Percentiles rank a stretch among this genome's conserved stretches.
Evolutionary conservation across 2,888 invertebrate species (phyloP).

Genomic region (Penaeus monodon): DNA sequence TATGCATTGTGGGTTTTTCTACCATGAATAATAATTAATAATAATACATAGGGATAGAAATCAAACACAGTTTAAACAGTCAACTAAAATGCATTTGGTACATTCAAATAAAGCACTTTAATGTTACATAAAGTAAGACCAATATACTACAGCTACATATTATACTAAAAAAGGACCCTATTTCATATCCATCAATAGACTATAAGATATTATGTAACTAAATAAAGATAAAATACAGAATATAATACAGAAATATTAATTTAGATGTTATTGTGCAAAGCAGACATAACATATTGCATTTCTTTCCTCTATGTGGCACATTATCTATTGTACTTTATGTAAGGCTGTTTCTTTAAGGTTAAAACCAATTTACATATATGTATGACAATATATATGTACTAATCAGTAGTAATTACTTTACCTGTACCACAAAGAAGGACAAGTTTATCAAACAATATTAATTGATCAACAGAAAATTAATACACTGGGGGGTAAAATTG

Average conservation of each 20-base stretch:
- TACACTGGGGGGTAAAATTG: too few species aligned
- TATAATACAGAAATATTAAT: too few species aligned
- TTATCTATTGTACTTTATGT: slow-evolving; percentile 28
- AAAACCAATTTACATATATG: neutral
- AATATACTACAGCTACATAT: too few species aligned
- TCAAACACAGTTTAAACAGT: neutral
- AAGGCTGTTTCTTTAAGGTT: slow-evolving; percentile 12
- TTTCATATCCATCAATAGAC: neutral
- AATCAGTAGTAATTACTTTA: neutral
- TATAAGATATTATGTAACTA: too few species aligned
- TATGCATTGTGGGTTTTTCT: too few species aligned
- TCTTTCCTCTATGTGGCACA: slow-evolving; percentile 26
- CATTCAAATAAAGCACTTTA: too few species aligned
- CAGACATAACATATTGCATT: neutral
- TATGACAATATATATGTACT: neutral
- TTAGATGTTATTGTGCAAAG: too few species aligned
- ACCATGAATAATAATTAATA: too few species aligned
- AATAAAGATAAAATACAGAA: too few species aligned
- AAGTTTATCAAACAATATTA: neutral
- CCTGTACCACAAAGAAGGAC: slow-evolving; percentile 1
- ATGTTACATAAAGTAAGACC: too few species aligned
- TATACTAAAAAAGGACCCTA: neutral
- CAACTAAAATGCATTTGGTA: slow-evolving; percentile 25
- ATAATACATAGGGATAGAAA: too few species aligned
- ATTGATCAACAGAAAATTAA: neutral